Percentiles rank a stretch among this genome's conserved stretches.
phyloP scores from a whole-genome alignment of 2,888 invertebrate genomes.

The Frankliniella intonsa region DNA sequence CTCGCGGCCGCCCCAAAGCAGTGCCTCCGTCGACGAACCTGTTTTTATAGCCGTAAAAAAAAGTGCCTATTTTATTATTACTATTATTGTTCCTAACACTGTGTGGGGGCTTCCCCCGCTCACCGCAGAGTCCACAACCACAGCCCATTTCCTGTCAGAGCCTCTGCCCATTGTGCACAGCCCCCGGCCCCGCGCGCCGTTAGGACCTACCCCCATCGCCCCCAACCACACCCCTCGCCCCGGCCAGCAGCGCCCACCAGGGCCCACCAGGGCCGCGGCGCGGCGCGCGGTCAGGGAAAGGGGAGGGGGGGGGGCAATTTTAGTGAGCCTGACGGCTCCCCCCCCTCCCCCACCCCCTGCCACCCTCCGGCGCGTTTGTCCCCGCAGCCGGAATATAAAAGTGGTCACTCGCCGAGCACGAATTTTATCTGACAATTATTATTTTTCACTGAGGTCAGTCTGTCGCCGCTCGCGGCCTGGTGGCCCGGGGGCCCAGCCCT shows the following conservation, averaged over 20 bases:
- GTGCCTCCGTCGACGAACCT: background rate
- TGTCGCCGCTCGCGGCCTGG: background rate
- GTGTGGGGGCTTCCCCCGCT: background rate
- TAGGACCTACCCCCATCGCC: too few relatives aligned
- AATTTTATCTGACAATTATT: slow-evolving; percentile 1
- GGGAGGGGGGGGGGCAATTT: background rate
- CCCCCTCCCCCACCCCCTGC: too few relatives aligned
- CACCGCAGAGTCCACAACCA: slow-evolving; percentile 10
- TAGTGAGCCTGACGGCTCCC: background rate
- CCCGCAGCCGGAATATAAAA: too few relatives aligned
- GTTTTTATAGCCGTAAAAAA: too few relatives aligned
- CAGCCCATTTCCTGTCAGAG: slow-evolving; percentile 21
- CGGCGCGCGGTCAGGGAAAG: background rate
- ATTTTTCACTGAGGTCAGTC: background rate
- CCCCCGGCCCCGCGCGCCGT: background rate
- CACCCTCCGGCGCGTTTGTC: too few relatives aligned
- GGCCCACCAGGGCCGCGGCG: too few relatives aligned
- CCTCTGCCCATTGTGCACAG: slow-evolving; percentile 22
- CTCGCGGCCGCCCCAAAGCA: background rate
- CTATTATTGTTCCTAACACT: too few relatives aligned
- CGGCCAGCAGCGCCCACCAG: too few relatives aligned
- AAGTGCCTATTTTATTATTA: too few relatives aligned
- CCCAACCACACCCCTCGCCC: too few relatives aligned
- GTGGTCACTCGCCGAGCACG: background rate
- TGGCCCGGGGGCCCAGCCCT: background rate